A percentile compares a stretch with the other conserved stretches of the same genome.
phyloP scores from a whole-genome alignment of 37 sponge, comb jelly and placozoan genomes.

The Dysidea cf. avara region DNA sequence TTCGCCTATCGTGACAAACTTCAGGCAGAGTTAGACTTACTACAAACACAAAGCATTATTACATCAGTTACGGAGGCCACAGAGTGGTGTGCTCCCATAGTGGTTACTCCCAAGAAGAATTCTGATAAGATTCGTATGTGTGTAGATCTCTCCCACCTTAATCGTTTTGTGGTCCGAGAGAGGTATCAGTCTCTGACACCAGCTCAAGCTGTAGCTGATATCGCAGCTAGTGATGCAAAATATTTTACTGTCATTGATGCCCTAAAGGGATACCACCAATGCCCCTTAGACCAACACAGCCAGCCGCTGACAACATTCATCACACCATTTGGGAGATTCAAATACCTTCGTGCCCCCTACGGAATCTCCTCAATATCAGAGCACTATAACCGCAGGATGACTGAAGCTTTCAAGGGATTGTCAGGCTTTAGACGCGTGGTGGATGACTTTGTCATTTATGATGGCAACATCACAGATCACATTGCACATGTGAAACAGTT shows the following conservation, averaged over 20 bases:
- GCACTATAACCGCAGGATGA: slow-evolving; percentile 6
- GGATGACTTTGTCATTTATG: slow-evolving; percentile 8
- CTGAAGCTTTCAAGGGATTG: slow-evolving; percentile 3
- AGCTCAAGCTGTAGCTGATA: slow-evolving; percentile 12
- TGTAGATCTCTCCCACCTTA: slow-evolving; percentile 17
- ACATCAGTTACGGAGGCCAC: slow-evolving; percentile 8
- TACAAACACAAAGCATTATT: slow-evolving; percentile 3
- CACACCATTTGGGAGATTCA: slow-evolving; percentile 17
- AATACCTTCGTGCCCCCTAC: slow-evolving; percentile 18
- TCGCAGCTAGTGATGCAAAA: slow-evolving; percentile 11
- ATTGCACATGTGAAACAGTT: slow-evolving; percentile 9
- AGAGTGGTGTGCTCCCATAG: slow-evolving; percentile 19
- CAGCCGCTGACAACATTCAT: slow-evolving; percentile 5
- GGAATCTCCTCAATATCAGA: slow-evolving; percentile 19
- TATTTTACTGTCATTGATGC: not conserved
- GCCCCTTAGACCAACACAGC: not conserved
- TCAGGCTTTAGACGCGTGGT: slow-evolving; percentile 5
- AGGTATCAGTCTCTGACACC: slow-evolving; percentile 11
- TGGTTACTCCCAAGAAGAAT: slow-evolving; percentile 13
- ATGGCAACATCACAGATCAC: not conserved
- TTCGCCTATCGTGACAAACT: slow-evolving; percentile 12
- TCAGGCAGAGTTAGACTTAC: slow-evolving; percentile 4
- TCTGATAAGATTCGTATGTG: slow-evolving; percentile 5
- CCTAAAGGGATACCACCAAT: slow-evolving; percentile 14
- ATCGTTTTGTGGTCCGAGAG: slow-evolving; percentile 7